These are phyloP conservation scores for Nematolebias whitei DNA, from an alignment of 2,113 vertebrate genomes.

Conservation along the genomic window DNA sequence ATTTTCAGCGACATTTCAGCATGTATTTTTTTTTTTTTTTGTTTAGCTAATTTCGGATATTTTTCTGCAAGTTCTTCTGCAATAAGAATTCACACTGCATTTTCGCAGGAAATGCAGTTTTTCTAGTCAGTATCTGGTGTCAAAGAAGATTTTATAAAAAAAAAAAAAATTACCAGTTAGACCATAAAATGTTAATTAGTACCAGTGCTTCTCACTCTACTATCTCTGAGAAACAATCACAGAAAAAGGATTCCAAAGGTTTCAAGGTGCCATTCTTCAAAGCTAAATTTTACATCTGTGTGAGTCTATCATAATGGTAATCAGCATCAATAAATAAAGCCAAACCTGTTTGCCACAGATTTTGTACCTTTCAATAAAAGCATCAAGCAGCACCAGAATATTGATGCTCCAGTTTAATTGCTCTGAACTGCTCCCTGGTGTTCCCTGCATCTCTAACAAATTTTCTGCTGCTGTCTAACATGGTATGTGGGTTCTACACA, in stretches of 20 bases:
- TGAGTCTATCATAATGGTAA: constrained; percentile 45
- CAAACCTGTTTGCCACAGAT: constrained; percentile 40
- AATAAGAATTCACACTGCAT: too few relatives aligned
- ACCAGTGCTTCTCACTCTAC: constrained; percentile 14
- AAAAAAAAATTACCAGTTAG: background rate
- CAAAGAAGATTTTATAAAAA: too few relatives aligned
- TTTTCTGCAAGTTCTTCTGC: too few relatives aligned
- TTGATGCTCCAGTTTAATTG: constrained; percentile 75
- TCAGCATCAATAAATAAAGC: constrained; percentile 58
- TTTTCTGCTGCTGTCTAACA: constrained; percentile 61
- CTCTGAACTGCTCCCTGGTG: constrained; percentile 67
- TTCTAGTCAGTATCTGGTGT: too few relatives aligned
- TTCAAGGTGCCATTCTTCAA: constrained; percentile 25
- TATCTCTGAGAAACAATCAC: constrained; percentile 26
- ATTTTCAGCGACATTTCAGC: too few relatives aligned
- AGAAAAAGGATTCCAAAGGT: constrained; percentile 32
- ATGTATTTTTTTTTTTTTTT: too few relatives aligned
- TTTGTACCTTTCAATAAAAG: constrained; percentile 46
- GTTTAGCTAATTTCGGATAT: too few relatives aligned
- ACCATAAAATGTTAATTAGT: background rate
- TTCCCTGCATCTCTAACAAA: constrained; percentile 69
- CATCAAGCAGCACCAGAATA: constrained; percentile 68
- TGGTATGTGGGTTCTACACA: constrained; percentile 59
- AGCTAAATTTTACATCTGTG: constrained; percentile 25
- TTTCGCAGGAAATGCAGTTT: too few relatives aligned